Evolutionary conservation across 2,888 invertebrate species (phyloP).

Genomic region (Sphecodes monilicornis): DNA sequence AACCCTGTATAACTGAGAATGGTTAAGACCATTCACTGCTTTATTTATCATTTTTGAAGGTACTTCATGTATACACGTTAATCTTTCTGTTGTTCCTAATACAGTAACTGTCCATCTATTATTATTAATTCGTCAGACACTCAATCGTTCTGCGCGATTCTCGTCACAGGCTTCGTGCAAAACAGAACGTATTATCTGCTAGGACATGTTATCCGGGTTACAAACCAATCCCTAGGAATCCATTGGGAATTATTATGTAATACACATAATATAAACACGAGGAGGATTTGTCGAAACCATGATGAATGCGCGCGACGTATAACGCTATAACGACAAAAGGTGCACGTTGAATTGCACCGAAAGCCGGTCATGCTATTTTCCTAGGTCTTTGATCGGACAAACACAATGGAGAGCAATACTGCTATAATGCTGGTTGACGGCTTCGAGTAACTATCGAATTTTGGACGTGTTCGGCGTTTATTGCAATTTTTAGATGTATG

Average conservation of each 20-base stretch:
- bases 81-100: no score
- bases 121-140: no score
- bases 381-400: slow-evolving; percentile 17
- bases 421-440: background rate
- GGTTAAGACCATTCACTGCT: no score
- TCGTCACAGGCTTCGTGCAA: background rate
- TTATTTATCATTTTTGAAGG: no score
- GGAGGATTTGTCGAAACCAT: slow-evolving; percentile 60
- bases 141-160: background rate
- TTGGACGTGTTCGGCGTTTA: background rate
- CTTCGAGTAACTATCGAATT: background rate
- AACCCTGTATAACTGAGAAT: no score
- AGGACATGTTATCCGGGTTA: slow-evolving; percentile 72
- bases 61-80: no score
- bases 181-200: slow-evolving; percentile 74
- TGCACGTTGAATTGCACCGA: slow-evolving; percentile 26
- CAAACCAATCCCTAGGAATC: slow-evolving; percentile 66
- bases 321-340: slow-evolving; percentile 34
- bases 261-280: slow-evolving; percentile 71
- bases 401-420: background rate
- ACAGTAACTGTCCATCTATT: no score
- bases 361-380: slow-evolving; percentile 17
- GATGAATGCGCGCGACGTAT: slow-evolving; percentile 15
- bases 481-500: background rate
- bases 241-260: slow-evolving; percentile 75